Base-by-base conservation (phyloP, 2,888 invertebrate genomes). In the Macropis europaea region DNA sequence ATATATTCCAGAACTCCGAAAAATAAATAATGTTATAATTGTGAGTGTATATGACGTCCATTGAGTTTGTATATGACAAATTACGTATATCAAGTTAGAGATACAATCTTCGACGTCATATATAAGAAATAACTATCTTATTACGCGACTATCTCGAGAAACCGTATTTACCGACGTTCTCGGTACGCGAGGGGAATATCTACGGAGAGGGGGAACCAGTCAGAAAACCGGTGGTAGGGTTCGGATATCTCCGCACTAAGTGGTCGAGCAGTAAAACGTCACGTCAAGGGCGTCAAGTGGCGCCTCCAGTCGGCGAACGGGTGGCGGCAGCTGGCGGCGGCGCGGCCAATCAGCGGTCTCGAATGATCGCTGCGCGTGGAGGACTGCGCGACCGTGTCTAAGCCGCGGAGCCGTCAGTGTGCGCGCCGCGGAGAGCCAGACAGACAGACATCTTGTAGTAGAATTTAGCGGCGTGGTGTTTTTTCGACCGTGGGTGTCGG, bases 401-500 rank as follows among this genome's bases (percentile, higher is more conserved):
- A 79, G 77, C 79, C 81, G 82, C 81, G 77, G 81, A 84, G 79
- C 81, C 82, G 85, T 87, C 87, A 88, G 86, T 88, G 87, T 86
- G 87, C 87, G 86, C 84, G 84, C 84, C 86, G 86, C 85, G 86
- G 84, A 86, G 83, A 79, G 81, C 82, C 71, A 82, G 79, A 79
- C 62, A 81, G 83, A 86, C 88, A 85, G 88, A 87, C 87, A 88
- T 88, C 87, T 88, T 88, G 88, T 88, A 85, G 87, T 87, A 86
- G 88, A 88, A 85, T 88, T 87, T 87, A 87, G 88, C 86, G 86
- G 85, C 84, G 88, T 86, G 86, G 84, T 82, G 83, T 73, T 73
- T n/a, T n/a, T 52, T 85, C 84, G 84, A 79, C 76, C 76, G 86
- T 84, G 85, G 82, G 82, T 81, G 79, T 80, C 79, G 78, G 78